Evolutionary conservation across 2,888 invertebrate species (phyloP).

Genomic region (Eudemis profundana): DNA sequence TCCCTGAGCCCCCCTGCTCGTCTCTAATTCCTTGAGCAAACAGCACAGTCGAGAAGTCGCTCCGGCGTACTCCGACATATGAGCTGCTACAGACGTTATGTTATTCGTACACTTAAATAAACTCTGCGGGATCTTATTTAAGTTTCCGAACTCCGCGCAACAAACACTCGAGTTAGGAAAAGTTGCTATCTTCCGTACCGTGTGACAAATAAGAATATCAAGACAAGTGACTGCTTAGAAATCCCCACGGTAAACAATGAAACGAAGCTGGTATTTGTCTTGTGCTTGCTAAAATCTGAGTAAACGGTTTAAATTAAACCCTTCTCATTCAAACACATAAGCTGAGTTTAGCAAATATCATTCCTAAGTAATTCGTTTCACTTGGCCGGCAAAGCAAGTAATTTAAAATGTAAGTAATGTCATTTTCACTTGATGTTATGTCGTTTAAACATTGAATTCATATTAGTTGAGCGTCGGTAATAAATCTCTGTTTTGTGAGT

Average conservation of each 20-base stretch:
- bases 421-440: slow-evolving; percentile 6
- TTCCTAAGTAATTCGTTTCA: slow-evolving; percentile 17
- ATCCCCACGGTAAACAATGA: slow-evolving; percentile 41
- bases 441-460: slow-evolving; percentile 13
- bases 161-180: slow-evolving; percentile 48
- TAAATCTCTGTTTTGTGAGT: slow-evolving; percentile 23
- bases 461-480: slow-evolving; percentile 21
- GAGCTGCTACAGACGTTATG: slow-evolving; percentile 57
- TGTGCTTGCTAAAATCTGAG: slow-evolving; percentile 31
- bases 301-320: slow-evolving; percentile 37
- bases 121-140: slow-evolving; percentile 75
- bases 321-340: slow-evolving; percentile 27
- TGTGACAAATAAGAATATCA: slow-evolving; percentile 44
- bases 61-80: slow-evolving; percentile 53
- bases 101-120: slow-evolving; percentile 70
- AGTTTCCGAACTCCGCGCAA: slow-evolving; percentile 60
- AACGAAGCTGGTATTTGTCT: slow-evolving; percentile 33
- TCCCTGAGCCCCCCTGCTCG: slow-evolving; percentile 56
- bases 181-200: slow-evolving; percentile 45
- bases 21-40: slow-evolving; percentile 71
- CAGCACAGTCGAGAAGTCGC: slow-evolving; percentile 59
- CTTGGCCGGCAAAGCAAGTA: neutral
- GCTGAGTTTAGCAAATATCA: slow-evolving; percentile 28
- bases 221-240: slow-evolving; percentile 41
- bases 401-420: slow-evolving; percentile 14